These are phyloP conservation scores for Scaptomyza cyrtandrae DNA, from an alignment of 2,888 invertebrate genomes.

Conservation along the genomic window DNA sequence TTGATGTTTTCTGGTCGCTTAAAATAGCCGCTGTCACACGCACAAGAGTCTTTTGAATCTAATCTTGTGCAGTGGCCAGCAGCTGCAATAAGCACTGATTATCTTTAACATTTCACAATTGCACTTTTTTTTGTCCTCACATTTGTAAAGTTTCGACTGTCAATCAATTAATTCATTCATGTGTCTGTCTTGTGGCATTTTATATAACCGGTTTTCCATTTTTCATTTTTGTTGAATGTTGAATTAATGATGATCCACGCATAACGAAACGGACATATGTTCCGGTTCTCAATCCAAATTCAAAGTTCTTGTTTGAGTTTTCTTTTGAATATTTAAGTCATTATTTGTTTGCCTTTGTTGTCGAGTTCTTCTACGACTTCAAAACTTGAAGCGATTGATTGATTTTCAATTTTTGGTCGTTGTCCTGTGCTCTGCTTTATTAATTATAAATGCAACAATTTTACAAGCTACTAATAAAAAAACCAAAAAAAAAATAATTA, in stretches of 20 bases:
- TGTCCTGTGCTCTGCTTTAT: neutral
- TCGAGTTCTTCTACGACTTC: neutral
- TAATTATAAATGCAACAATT: slow-evolving; percentile 8
- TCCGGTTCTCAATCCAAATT: slow-evolving; percentile 56
- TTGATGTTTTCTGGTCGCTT: slow-evolving; percentile 85
- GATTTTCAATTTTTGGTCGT: slow-evolving; percentile 45
- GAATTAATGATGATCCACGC: slow-evolving; percentile 59
- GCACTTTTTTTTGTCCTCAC: slow-evolving; percentile 10
- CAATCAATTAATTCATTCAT: neutral
- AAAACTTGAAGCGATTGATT: slow-evolving; percentile 37
- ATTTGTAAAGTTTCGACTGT: slow-evolving; percentile 13
- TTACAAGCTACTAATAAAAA: neutral
- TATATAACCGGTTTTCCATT: slow-evolving; percentile 25
- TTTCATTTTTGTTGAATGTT: slow-evolving; percentile 31
- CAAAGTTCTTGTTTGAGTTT: slow-evolving; percentile 13
- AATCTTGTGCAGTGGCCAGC: slow-evolving; percentile 99
- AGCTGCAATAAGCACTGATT: slow-evolving; percentile 92
- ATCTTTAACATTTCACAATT: slow-evolving; percentile 1
- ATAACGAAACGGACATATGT: slow-evolving; percentile 47
- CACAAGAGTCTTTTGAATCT: slow-evolving; percentile 96
- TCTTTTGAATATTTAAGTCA: slow-evolving; percentile 68
- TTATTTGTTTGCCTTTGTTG: slow-evolving; percentile 1
- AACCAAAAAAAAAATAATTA: neutral
- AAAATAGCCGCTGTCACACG: slow-evolving; percentile 99
- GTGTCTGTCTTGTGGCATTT: slow-evolving; percentile 9